Conservation (phyloP, 1,140 invertebrate genomes). For the Rhizoglyphus robini region DNA sequence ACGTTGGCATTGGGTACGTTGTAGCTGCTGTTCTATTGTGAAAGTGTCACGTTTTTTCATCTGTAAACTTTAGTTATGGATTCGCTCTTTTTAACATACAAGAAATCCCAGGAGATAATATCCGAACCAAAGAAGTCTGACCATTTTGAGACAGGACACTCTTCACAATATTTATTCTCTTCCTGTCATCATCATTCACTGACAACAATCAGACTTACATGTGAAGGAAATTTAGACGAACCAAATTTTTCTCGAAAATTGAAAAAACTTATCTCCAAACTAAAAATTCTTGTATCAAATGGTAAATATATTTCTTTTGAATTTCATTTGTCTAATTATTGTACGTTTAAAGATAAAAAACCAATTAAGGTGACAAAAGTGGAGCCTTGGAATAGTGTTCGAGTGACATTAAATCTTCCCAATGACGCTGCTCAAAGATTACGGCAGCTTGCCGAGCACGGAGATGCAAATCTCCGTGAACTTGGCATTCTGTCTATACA, state of each 20-base stretch:
- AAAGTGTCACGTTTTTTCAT: neutral
- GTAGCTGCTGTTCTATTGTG: neutral
- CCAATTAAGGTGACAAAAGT: conserved; percentile 59
- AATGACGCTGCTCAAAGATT: conserved; percentile 77
- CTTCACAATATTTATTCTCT: too few relatives aligned
- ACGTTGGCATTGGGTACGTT: neutral
- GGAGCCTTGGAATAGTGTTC: conserved; percentile 95
- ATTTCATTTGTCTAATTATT: conserved; percentile 7
- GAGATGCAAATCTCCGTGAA: conserved; percentile 66
- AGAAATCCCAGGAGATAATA: neutral
- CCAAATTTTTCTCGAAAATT: conserved; percentile 55
- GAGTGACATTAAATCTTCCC: conserved; percentile 89
- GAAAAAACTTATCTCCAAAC: conserved; percentile 47
- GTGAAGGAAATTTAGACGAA: conserved; percentile 60
- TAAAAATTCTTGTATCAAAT: conserved; percentile 52
- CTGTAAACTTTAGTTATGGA: neutral
- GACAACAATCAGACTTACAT: conserved; percentile 29
- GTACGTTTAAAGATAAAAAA: conserved; percentile 27
- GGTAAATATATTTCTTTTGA: conserved; percentile 36
- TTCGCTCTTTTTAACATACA: neutral
- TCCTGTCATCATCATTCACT: neutral
- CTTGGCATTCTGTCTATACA: conserved; percentile 89
- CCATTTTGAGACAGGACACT: neutral
- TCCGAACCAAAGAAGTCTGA: neutral
- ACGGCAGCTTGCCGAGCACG: conserved; percentile 72